Evolutionary conservation across 2,888 invertebrate species (phyloP).

Genomic region (Catocala nupta): DNA sequence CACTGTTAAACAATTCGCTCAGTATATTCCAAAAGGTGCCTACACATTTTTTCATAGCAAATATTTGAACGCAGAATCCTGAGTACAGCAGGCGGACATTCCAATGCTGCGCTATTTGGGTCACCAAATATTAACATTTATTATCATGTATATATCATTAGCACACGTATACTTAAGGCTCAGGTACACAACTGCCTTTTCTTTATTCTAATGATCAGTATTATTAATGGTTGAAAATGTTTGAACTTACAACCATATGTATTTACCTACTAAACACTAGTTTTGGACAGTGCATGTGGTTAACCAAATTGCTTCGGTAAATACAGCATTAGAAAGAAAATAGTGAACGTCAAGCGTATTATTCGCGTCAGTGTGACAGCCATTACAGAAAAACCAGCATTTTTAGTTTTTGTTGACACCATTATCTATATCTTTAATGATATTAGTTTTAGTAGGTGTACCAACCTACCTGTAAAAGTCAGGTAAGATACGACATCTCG

Average conservation of each 20-base stretch:
- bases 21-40: background rate
- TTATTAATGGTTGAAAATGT: conserved; percentile 2
- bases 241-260: conserved; percentile 1
- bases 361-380: background rate
- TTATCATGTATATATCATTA: conserved; percentile 6
- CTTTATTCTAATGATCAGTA: conserved; percentile 2
- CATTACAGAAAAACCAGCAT: background rate
- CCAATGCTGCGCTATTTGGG: conserved; percentile 16
- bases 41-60: conserved; percentile 8
- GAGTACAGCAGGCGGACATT: conserved; percentile 13
- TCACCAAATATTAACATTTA: conserved; percentile 17
- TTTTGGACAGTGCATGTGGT: background rate
- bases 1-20: too few relatives aligned
- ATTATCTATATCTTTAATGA: background rate
- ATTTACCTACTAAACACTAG: background rate
- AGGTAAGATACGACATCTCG: too few relatives aligned
- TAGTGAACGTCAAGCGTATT: background rate
- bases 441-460: background rate
- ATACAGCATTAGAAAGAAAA: background rate
- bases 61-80: conserved; percentile 6
- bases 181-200: conserved; percentile 1
- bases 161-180: background rate
- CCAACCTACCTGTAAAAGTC: too few relatives aligned
- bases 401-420: background rate
- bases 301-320: conserved; percentile 2